These are phyloP conservation scores for Galeruca laticollis DNA, from an alignment of 2,888 invertebrate genomes.

Conservation along the genomic window DNA sequence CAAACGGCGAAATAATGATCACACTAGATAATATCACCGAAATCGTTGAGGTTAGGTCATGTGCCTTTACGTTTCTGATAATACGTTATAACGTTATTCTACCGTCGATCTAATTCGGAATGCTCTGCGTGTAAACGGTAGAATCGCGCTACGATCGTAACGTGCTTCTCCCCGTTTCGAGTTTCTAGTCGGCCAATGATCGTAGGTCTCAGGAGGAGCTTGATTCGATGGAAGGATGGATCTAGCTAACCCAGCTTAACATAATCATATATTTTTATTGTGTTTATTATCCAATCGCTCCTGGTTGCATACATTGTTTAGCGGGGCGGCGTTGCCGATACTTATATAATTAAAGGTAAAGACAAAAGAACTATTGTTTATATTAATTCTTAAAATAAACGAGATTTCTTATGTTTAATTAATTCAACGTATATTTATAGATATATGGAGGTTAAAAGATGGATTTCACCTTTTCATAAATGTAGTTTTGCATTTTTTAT, in stretches of 20 bases:
- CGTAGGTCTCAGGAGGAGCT: conserved; percentile 59
- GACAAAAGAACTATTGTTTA: not conserved
- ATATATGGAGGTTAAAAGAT: too few species aligned
- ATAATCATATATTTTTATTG: conserved; percentile 66
- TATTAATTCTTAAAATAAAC: too few species aligned
- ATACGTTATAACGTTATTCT: conserved; percentile 45
- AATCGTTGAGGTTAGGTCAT: conserved; percentile 54
- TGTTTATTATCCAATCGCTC: conserved; percentile 63
- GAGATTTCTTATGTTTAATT: too few species aligned
- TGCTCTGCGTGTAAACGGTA: not conserved
- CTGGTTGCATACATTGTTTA: conserved; percentile 57
- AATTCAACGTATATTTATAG: too few species aligned
- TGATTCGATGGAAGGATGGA: conserved; percentile 62
- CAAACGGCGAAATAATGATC: conserved; percentile 36
- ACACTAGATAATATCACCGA: conserved; percentile 30
- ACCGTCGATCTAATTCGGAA: conserved; percentile 45
- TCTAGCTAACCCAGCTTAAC: conserved; percentile 52
- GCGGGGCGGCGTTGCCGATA: conserved; percentile 43
- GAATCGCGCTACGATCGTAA: conserved; percentile 35
- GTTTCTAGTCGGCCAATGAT: conserved; percentile 54
- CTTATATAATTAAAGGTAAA: conserved; percentile 41
- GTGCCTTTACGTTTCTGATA: conserved; percentile 39
- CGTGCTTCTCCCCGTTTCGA: conserved; percentile 51
- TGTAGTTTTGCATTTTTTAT: too few species aligned
- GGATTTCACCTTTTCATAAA: too few species aligned